Percentiles rank a stretch among this genome's conserved stretches.
Conservation (phyloP, 2,888 invertebrate species). For the Cheilosia impressa region DNA sequence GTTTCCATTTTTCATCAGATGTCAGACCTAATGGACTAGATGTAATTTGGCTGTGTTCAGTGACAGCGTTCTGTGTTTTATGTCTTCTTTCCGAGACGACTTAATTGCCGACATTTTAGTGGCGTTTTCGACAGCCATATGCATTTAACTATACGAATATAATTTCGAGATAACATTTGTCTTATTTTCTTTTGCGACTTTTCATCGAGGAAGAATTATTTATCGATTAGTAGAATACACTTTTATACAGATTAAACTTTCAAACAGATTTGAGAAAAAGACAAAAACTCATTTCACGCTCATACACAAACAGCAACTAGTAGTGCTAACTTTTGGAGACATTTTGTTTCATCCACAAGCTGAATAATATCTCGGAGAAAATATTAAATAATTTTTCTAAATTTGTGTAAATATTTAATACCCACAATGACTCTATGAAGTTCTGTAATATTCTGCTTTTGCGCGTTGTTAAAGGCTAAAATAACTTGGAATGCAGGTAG, state of each 20-base stretch:
- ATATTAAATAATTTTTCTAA: neutral
- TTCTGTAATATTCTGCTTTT: slow-evolving; percentile 39
- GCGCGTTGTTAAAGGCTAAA: slow-evolving; percentile 5
- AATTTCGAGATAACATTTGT: no score
- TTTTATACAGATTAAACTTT: neutral
- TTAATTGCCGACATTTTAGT: no score
- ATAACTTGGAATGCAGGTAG: slow-evolving; percentile 27
- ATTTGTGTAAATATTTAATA: slow-evolving; percentile 11
- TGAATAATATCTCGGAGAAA: neutral
- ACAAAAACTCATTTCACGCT: slow-evolving; percentile 15
- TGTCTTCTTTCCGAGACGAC: no score
- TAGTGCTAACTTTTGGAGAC: slow-evolving; percentile 1
- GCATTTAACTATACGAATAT: neutral
- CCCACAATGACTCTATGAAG: neutral
- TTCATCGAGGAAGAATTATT: neutral
- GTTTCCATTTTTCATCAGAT: no score
- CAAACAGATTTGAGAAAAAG: neutral
- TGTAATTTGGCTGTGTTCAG: no score
- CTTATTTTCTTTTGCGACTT: no score
- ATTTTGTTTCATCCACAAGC: neutral
- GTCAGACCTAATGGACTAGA: no score
- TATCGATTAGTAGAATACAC: neutral
- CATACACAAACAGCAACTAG: slow-evolving; percentile 5
- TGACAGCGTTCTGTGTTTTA: no score
- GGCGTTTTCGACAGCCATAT: neutral